Percentiles rank a stretch among this genome's conserved stretches.
phyloP scores from a whole-genome alignment of 2,888 invertebrate species.

The Punctoribates punctum region DNA sequence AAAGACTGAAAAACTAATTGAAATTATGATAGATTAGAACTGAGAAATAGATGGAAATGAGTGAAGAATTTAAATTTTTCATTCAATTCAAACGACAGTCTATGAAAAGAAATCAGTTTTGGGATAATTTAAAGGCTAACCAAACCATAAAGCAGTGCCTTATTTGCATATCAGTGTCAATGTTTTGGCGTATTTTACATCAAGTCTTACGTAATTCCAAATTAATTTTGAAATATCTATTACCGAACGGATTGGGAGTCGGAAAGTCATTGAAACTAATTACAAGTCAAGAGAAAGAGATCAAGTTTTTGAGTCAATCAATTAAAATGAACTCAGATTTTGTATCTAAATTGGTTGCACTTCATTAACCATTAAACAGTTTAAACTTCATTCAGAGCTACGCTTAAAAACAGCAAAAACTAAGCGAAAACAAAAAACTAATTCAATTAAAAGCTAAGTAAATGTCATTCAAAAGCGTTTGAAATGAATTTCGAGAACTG shows the following conservation, averaged over 20 bases:
- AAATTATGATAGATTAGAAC: too few relatives aligned
- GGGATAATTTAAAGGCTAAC: too few relatives aligned
- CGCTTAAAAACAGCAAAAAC: not conserved
- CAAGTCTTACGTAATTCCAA: not conserved
- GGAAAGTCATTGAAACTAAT: not conserved
- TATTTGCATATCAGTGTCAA: not conserved
- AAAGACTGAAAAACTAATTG: too few relatives aligned
- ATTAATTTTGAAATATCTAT: not conserved
- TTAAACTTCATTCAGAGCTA: not conserved
- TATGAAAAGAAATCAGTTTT: too few relatives aligned
- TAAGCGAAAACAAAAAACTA: not conserved
- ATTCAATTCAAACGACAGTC: too few relatives aligned
- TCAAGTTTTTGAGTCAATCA: slow-evolving; percentile 9
- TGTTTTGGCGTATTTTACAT: not conserved
- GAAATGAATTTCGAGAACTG: not conserved
- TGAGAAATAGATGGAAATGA: too few relatives aligned
- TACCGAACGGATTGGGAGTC: not conserved
- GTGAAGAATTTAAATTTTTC: too few relatives aligned
- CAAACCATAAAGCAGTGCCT: too few relatives aligned
- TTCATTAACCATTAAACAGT: not conserved
- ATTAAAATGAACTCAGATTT: not conserved
- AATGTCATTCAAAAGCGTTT: not conserved
- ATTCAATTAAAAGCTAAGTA: slow-evolving; percentile 1
- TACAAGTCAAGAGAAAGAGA: not conserved
- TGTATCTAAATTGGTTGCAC: slow-evolving; percentile 1